Percentiles rank a stretch among this genome's conserved stretches.
These are phyloP conservation scores for Nyctibius bracteatus DNA, from an alignment of 2,113 vertebrate species.

Conservation along the genomic window DNA sequence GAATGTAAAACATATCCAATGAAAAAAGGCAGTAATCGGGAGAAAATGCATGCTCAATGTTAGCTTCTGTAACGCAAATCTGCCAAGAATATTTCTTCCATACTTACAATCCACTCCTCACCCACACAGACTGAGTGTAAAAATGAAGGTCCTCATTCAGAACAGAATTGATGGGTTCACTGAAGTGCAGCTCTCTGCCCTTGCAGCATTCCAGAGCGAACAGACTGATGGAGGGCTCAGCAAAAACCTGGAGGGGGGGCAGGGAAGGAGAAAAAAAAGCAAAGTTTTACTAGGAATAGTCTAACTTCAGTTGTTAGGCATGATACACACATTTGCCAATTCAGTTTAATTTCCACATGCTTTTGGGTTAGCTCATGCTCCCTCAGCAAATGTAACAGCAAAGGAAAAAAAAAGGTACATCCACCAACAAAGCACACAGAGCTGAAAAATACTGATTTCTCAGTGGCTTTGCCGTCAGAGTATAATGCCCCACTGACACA, in stretches of 20 bases:
- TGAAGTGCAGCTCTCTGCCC: slow-evolving; percentile 77
- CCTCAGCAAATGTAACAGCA: background rate
- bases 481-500: background rate
- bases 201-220: slow-evolving; percentile 81
- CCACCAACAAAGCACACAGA: background rate
- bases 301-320: background rate
- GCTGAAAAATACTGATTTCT: background rate
- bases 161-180: slow-evolving; percentile 69
- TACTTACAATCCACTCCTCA: slow-evolving; percentile 84
- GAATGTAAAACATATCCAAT: background rate
- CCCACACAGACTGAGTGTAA: slow-evolving; percentile 81
- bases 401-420: background rate
- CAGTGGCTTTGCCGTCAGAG: background rate
- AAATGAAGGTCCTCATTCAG: slow-evolving; percentile 76
- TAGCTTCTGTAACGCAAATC: background rate
- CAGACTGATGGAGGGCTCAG: slow-evolving; percentile 81
- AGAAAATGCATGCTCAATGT: background rate
- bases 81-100: background rate
- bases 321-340: background rate
- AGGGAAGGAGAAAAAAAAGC: background rate
- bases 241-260: slow-evolving; percentile 75
- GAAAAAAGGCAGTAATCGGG: background rate
- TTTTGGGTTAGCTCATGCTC: background rate
- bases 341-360: background rate
- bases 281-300: background rate